A percentile compares a stretch with the other conserved stretches of the same genome.
These are phyloP conservation scores for Parazoanthus darwini DNA, from an alignment of 92 coral and sea anemone genomes.

Conservation along the genomic window DNA sequence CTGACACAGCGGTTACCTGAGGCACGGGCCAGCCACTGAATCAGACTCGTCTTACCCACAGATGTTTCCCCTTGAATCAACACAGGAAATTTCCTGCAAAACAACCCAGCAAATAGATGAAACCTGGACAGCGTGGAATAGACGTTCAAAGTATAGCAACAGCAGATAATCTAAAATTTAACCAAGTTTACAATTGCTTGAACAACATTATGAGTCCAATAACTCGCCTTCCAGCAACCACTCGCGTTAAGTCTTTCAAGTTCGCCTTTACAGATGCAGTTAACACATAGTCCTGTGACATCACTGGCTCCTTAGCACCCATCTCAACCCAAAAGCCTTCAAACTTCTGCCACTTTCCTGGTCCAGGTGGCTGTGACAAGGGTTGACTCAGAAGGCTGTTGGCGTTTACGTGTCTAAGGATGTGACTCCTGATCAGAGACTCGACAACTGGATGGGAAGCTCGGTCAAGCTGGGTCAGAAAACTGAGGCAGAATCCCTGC, in stretches of 20 bases:
- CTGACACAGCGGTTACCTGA: constrained; percentile 95
- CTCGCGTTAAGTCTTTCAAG: constrained; percentile 83
- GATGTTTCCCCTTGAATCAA: constrained; percentile 98
- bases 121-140: not conserved
- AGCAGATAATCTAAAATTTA: too few species aligned
- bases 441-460: constrained; percentile 86
- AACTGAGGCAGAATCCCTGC: constrained; percentile 96
- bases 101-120: not conserved
- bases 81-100: constrained; percentile 83
- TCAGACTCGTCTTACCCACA: constrained; percentile 97
- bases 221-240: constrained; percentile 93
- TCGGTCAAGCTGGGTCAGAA: constrained; percentile 92
- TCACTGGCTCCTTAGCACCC: constrained; percentile 74
- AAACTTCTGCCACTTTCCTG: constrained; percentile 69
- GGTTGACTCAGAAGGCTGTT: constrained; percentile 85
- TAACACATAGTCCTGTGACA: constrained; percentile 79
- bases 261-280: constrained; percentile 89
- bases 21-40: constrained; percentile 93
- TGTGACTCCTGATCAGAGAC: constrained; percentile 63
- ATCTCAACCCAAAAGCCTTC: constrained; percentile 93
- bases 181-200: too few species aligned
- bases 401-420: constrained; percentile 93
- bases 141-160: too few species aligned
- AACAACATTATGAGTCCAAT: too few species aligned
- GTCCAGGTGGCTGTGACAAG: constrained; percentile 64